phyloP scores from a whole-genome alignment of 1,140 invertebrate species.

The Trichonephila inaurata region DNA sequence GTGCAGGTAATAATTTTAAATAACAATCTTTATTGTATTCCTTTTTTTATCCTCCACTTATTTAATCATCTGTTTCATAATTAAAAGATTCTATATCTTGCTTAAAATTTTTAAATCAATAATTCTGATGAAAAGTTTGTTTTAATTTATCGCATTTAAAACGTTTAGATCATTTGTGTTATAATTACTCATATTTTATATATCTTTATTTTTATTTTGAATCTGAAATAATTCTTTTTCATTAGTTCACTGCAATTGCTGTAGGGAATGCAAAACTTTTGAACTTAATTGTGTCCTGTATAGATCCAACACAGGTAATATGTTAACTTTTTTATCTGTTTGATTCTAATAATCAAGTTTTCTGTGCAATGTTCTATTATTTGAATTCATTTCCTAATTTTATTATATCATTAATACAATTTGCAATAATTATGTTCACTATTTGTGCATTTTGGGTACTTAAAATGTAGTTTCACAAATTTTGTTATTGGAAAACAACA shows the following conservation, averaged over 20 bases:
- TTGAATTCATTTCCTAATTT: no score
- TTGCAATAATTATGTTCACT: no score
- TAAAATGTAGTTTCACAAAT: no score
- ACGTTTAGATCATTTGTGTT: background rate
- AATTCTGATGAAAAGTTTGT: background rate
- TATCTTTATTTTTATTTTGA: background rate
- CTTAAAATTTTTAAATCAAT: background rate
- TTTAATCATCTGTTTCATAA: background rate
- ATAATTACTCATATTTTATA: background rate
- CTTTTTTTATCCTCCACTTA: background rate
- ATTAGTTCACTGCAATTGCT: constrained; percentile 88
- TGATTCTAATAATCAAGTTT: no score
- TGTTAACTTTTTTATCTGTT: no score
- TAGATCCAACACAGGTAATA: constrained; percentile 89
- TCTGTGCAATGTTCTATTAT: no score
- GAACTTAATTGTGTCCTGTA: constrained; percentile 91
- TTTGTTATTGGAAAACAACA: background rate
- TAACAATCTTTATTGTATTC: background rate
- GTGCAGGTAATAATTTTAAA: constrained; percentile 82
- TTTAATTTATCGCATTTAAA: background rate
- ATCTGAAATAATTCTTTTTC: background rate
- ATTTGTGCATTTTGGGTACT: no score
- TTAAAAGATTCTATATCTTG: background rate
- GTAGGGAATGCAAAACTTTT: constrained; percentile 92
- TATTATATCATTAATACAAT: no score